Percentiles rank a stretch among this genome's conserved stretches.
Evolutionary conservation across 2,888 invertebrate genomes (phyloP).

Genomic region (Pandemis cinnamomeana): DNA sequence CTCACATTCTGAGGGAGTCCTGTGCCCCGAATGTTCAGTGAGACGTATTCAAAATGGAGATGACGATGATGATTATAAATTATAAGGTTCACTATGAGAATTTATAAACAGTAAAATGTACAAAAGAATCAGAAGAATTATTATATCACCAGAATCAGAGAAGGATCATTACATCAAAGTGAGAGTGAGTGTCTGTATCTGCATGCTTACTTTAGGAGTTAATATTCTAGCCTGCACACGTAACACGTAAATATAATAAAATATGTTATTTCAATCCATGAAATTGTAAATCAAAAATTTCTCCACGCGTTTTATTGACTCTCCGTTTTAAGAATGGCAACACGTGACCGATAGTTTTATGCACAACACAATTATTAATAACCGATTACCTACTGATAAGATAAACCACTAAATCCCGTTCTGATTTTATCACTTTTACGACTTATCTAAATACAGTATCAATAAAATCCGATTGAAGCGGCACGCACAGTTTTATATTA

Average conservation of each 20-base stretch:
- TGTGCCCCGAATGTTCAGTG: too few species aligned
- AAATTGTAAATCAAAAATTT: not conserved
- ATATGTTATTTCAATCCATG: not conserved
- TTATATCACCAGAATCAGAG: too few species aligned
- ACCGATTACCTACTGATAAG: conserved; percentile 48
- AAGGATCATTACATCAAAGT: too few species aligned
- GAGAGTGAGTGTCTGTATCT: too few species aligned
- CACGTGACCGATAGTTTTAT: conserved; percentile 24
- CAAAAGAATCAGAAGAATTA: too few species aligned
- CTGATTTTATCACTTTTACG: conserved; percentile 50
- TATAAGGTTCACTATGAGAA: too few species aligned
- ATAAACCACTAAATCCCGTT: conserved; percentile 50
- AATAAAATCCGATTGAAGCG: conserved; percentile 54
- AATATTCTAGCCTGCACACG: not conserved
- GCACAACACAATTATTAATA: conserved; percentile 22
- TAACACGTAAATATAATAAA: not conserved
- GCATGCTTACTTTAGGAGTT: not conserved
- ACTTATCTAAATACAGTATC: conserved; percentile 48
- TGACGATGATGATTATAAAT: too few species aligned
- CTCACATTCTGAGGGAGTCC: too few species aligned
- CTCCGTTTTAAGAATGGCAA: not conserved
- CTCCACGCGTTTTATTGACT: not conserved
- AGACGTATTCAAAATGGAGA: too few species aligned
- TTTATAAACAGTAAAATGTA: too few species aligned
- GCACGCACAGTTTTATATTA: conserved; percentile 47